phyloP scores from a whole-genome alignment of 2,888 invertebrate species.

The Eurytoma californica region DNA sequence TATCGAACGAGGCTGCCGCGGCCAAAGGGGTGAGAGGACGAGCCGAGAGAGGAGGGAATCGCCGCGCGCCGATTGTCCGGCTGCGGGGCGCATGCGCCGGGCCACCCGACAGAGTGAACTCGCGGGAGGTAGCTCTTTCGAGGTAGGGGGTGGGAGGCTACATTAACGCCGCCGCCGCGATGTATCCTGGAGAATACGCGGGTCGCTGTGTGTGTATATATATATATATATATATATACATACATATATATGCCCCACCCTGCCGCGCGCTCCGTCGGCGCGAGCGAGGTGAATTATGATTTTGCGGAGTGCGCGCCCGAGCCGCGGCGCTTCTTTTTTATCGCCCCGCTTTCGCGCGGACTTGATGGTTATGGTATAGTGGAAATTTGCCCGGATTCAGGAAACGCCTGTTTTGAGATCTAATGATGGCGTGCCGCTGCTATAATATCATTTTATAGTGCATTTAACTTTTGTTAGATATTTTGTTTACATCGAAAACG shows the following conservation, averaged over 20 bases:
- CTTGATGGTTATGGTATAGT: too few relatives aligned
- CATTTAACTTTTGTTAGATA: too few relatives aligned
- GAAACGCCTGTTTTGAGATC: not conserved
- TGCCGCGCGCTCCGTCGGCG: not conserved
- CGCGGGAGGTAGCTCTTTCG: slow-evolving; percentile 11
- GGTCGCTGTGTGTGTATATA: not conserved
- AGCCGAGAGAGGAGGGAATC: not conserved
- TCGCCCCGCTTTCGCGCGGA: too few relatives aligned
- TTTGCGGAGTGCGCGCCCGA: not conserved
- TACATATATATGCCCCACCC: not conserved
- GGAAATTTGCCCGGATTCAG: not conserved
- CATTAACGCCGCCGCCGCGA: not conserved
- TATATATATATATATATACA: too few relatives aligned
- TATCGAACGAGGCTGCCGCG: not conserved
- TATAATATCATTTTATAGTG: too few relatives aligned
- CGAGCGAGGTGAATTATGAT: slow-evolving; percentile 36
- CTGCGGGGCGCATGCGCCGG: slow-evolving; percentile 36
- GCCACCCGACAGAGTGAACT: not conserved
- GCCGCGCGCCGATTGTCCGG: slow-evolving; percentile 64
- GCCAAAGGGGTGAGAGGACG: not conserved
- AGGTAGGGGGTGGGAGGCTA: too few relatives aligned
- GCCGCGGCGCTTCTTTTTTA: too few relatives aligned
- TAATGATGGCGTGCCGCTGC: too few relatives aligned
- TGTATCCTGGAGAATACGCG: not conserved
- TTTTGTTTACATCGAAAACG: too few relatives aligned